phyloP scores from a whole-genome alignment of 2,113 vertebrate genomes.

The Elanoides forficatus region DNA sequence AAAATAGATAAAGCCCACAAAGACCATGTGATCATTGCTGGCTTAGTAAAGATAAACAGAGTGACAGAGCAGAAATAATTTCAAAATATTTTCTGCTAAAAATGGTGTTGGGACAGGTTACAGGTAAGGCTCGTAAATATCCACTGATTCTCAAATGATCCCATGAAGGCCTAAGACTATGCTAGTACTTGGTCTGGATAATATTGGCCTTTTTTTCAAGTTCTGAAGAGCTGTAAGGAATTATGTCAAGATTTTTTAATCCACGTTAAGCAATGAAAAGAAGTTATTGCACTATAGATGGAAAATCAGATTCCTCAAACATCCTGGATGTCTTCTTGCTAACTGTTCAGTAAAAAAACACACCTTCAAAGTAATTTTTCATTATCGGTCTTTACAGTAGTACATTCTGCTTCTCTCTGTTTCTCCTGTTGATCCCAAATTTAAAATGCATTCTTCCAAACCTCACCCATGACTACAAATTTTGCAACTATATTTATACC shows the following conservation, averaged over 20 bases:
- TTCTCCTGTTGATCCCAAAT: not conserved
- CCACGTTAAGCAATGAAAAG: not conserved
- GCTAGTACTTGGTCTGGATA: not conserved
- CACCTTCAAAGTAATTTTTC: not conserved
- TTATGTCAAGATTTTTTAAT: not conserved
- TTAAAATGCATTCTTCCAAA: not conserved
- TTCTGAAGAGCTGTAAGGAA: not conserved
- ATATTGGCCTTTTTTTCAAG: not conserved
- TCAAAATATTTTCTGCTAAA: not conserved
- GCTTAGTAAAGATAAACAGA: not conserved
- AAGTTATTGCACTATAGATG: not conserved
- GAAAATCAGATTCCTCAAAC: not conserved
- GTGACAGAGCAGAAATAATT: not conserved
- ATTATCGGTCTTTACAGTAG: not conserved
- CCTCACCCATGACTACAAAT: not conserved
- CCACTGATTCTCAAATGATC: not conserved
- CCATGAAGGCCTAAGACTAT: not conserved
- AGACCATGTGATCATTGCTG: not conserved
- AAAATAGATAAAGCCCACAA: slow-evolving; percentile 3
- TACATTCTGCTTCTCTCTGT: not conserved
- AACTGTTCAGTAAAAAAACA: not conserved
- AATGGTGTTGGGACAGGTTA: not conserved
- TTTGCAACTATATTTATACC: not conserved
- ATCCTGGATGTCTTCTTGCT: not conserved
- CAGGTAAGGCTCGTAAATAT: not conserved